Evolutionary conservation across 1,140 invertebrate species (phyloP).

Genomic region (Cydia splendana): DNA sequence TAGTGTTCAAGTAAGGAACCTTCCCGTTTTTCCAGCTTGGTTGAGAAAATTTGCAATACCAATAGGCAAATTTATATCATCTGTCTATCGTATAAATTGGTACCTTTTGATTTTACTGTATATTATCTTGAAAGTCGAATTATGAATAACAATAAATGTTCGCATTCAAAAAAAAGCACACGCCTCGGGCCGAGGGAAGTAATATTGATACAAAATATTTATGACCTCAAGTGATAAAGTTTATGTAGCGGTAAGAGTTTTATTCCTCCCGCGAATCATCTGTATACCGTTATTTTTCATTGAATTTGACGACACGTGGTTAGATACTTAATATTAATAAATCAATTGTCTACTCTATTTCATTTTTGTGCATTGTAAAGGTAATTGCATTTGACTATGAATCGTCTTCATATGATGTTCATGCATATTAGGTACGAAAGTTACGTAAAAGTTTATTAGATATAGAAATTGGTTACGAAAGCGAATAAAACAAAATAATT

Average conservation of each 20-base stretch:
- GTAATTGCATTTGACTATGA: too few species aligned
- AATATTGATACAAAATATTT: slow-evolving; percentile 63
- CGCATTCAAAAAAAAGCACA: slow-evolving; percentile 37
- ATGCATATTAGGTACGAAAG: too few species aligned
- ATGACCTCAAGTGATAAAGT: slow-evolving; percentile 63
- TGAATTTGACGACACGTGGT: background rate
- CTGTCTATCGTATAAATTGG: background rate
- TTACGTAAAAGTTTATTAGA: too few species aligned
- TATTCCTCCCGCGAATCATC: slow-evolving; percentile 56
- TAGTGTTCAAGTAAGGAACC: background rate
- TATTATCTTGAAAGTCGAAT: slow-evolving; percentile 10
- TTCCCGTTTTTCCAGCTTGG: background rate
- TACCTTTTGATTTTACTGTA: background rate
- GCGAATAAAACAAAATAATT: too few species aligned
- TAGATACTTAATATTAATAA: background rate
- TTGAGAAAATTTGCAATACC: background rate
- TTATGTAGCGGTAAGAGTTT: slow-evolving; percentile 68
- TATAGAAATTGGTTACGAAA: too few species aligned
- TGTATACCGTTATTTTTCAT: slow-evolving; percentile 31
- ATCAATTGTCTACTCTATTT: background rate
- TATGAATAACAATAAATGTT: slow-evolving; percentile 40
- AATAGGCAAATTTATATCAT: background rate
- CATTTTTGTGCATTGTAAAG: too few species aligned
- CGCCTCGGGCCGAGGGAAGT: slow-evolving; percentile 40
- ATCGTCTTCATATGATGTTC: too few species aligned